phyloP scores from a whole-genome alignment of 1,140 invertebrate species.

The Hycleus cichorii region DNA sequence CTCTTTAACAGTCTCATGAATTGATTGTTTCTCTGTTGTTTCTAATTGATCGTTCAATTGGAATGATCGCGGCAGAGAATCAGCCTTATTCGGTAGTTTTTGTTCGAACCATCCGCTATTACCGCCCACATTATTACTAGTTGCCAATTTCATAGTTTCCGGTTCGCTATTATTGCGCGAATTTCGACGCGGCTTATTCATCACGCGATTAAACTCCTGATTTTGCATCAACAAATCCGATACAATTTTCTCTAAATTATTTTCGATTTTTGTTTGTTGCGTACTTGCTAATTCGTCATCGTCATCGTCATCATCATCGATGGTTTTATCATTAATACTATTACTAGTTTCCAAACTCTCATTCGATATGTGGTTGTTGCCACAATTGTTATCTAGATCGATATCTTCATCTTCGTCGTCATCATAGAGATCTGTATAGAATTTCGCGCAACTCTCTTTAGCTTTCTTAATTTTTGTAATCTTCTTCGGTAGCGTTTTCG shows the following conservation, averaged over 20 bases:
- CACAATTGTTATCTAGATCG: conserved; percentile 39
- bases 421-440: conserved; percentile 58
- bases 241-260: conserved; percentile 64
- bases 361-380: conserved; percentile 54
- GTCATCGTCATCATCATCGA: conserved; percentile 19
- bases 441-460: conserved; percentile 51
- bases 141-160: conserved; percentile 22
- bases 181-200: conserved; percentile 57
- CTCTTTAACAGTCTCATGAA: conserved; percentile 23
- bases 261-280: background rate
- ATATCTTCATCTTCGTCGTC: conserved; percentile 29
- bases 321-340: background rate
- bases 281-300: conserved; percentile 40
- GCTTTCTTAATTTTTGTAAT: conserved; percentile 59
- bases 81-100: conserved; percentile 55
- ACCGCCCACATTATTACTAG: background rate
- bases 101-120: conserved; percentile 42
- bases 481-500: conserved; percentile 58
- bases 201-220: conserved; percentile 70
- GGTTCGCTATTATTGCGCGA: conserved; percentile 42
- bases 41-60: conserved; percentile 48
- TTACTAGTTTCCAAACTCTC: conserved; percentile 45
- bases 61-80: conserved; percentile 71
- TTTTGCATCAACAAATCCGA: conserved; percentile 76
- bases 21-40: conserved; percentile 28